Evolutionary conservation across 2,888 invertebrate species (phyloP).

Genomic region (Gordius sp.): DNA sequence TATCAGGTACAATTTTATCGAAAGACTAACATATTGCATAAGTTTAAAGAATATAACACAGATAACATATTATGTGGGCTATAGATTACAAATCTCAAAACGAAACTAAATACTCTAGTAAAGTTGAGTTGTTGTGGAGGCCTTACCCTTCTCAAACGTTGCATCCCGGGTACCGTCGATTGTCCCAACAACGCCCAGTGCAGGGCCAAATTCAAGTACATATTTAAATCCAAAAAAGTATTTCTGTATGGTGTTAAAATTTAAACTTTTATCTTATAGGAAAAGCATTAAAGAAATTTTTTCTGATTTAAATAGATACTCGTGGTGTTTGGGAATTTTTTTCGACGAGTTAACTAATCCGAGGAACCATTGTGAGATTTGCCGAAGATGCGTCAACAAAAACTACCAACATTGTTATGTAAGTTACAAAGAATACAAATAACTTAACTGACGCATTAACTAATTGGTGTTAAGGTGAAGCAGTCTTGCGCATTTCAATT

Average conservation of each 20-base stretch:
- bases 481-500: too few species aligned
- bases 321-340: slow-evolving; percentile 12
- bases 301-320: neutral
- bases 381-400: neutral
- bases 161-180: neutral
- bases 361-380: slow-evolving; percentile 15
- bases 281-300: neutral
- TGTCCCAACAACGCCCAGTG: neutral
- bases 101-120: neutral
- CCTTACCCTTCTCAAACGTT: neutral
- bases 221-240: neutral
- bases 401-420: slow-evolving; percentile 8
- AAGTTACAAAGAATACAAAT: too few species aligned
- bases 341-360: slow-evolving; percentile 1
- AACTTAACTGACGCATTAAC: too few species aligned
- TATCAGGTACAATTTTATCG: neutral
- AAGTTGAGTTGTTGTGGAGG: neutral
- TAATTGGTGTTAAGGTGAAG: too few species aligned
- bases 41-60: neutral
- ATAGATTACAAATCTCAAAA: neutral
- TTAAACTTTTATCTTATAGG: neutral
- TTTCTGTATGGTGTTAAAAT: too few species aligned
- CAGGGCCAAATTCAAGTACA: neutral
- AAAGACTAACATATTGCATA: neutral
- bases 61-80: neutral